Evolutionary conservation across 2,797 vertebrate genomes (phyloP), one percentile per base, ranked within the genome.

Genomic region (Acanthiza pusilla): DNA sequence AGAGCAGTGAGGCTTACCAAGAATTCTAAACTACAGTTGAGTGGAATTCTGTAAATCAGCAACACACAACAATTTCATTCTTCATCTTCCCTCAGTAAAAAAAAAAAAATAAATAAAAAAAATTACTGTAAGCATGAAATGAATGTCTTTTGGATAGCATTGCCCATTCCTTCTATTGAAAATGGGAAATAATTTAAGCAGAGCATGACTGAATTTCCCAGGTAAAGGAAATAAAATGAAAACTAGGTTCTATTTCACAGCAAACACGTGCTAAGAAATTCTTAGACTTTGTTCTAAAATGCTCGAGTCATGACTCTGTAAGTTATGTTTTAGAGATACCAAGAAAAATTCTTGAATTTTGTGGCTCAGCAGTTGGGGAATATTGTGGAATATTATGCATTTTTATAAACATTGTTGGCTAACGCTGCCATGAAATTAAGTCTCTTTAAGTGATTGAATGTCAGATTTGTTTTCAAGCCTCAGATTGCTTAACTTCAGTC

Each of bases 401-500:
- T 83, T 93, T 89, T 34, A 14, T 65, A 29, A 7, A 76, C 34
- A 13, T 7, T 72, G 6, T 62, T 82, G 51, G 26, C 80, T 79
- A 60, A 51, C 79, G 43, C 42, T 67, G 17, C 45, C 78, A 15
- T 34, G 27, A 47, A 88, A 92, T 89, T 16, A 68, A 61, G 27
- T 74, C 38, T 72, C 38, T 85, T 45, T 47, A 54, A 65, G 43
- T 50, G 36, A 60, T 67, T 51, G 70, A 79, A 63, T 85, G 87
- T 93, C 75, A 21, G 6, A 1, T 91, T 96, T 94, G 65, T 96
- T 96, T 91, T 78, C 45, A 65, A 89, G 63, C 82, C 55, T 29
- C 45, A 36, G 71, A 95, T 95, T 96, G 82, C 82, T 73, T 92
- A 43, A 96, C 86, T 82, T 54, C 48, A 76, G 67, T 20, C 55